Evolutionary conservation across 2,797 vertebrate species (phyloP), one percentile per base, ranked within the genome.

Genomic region (Poeciliopsis presidionis): DNA sequence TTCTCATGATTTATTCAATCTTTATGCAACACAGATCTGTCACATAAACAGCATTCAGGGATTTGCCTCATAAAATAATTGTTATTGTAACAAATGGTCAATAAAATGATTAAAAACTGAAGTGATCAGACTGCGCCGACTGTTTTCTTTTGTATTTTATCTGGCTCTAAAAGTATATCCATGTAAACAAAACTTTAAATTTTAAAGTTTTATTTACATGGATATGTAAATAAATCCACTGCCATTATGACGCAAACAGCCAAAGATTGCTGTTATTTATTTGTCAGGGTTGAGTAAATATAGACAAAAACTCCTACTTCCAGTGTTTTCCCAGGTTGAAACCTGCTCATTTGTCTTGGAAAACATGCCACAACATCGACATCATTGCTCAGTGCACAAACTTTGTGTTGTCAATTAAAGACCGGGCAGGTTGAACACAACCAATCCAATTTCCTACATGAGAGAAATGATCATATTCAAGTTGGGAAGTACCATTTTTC

Each of bases 71-170:
- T 45, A 69, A 70, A 84, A 79, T 85, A 45, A 83, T 13, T 84
- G 45, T 83, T 8, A 51, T 76, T 39, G n/a, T 73, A 57, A 80
- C 49, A 18, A 74, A 80, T 78, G 39, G 81, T 12, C 57, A 91
- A 94, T 93, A 93, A 93, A 92, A 16, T 77, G 25, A 59, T 69
- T 79, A 12, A 82, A 78, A 14, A 53, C 39, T 30, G 13, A 84
- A 14, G 46, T 45, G 25, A 7, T 76, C 18, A 73, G 63, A 67
- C 2, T 49, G 71, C 83, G 74, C 49, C 59, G 20, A 41, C 33
- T 90, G 47, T 79, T 86, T 84, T 78, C 25, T 82, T 79, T 79
- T 30, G 78, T n/a, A 75, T 25, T 72, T 73, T 16, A 69, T 49
- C 46, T 78, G 20, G 3, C 36, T 16, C 18, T 51, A 9, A 79